Percentiles rank a stretch among this genome's conserved stretches.
Evolutionary conservation across 2,888 invertebrate genomes (phyloP).

Genomic region (Heliconius erato): DNA sequence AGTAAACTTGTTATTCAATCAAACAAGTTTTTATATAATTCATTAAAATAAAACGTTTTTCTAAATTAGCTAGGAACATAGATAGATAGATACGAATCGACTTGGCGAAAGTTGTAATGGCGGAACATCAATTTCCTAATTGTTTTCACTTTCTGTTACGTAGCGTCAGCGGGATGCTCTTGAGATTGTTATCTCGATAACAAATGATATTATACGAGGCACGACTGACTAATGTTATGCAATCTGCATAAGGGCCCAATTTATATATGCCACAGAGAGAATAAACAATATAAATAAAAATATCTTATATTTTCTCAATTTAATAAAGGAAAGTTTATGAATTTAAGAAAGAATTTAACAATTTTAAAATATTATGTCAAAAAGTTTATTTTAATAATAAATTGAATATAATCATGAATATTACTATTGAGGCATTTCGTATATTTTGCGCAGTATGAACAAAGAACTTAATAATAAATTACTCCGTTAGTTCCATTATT

Average conservation of each 20-base stretch:
- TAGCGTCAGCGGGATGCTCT: constrained; percentile 64
- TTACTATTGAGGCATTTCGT: not conserved
- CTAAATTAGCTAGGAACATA: constrained; percentile 55
- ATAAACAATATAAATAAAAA: not conserved
- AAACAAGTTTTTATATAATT: constrained; percentile 31
- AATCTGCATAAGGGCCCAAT: constrained; percentile 66
- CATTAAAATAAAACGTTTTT: constrained; percentile 35
- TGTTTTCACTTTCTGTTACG: constrained; percentile 81
- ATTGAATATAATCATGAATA: no score
- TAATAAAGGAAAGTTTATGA: not conserved
- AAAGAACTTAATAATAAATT: not conserved
- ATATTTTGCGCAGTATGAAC: not conserved
- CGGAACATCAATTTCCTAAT: constrained; percentile 72
- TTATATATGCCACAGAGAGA: not conserved
- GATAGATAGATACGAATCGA: constrained; percentile 56
- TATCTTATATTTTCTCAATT: not conserved
- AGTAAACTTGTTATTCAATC: constrained; percentile 31
- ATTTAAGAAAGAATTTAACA: no score
- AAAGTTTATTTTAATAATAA: no score
- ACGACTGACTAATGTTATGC: constrained; percentile 70
- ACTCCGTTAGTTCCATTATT: not conserved
- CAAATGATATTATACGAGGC: constrained; percentile 76
- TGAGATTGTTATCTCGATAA: constrained; percentile 74
- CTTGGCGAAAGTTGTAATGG: constrained; percentile 69
- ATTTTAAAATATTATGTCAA: no score